Evolutionary conservation across 2,888 invertebrate genomes (phyloP).

Genomic region (Apodemia zela): DNA sequence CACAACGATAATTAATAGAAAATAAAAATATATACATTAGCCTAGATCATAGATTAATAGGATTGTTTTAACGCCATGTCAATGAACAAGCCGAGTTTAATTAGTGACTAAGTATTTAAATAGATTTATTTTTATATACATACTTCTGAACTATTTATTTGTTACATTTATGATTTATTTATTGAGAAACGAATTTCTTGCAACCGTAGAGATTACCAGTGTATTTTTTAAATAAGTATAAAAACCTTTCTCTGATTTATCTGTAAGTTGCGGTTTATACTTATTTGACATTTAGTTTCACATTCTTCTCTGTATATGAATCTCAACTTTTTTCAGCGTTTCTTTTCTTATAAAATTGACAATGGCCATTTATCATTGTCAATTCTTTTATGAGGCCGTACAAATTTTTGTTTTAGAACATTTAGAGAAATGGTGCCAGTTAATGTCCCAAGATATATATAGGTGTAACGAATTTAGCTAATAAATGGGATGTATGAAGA

Average conservation of each 20-base stretch:
- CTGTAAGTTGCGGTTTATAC: slow-evolving; percentile 74
- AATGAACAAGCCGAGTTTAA: slow-evolving; percentile 37
- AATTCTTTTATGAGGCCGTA: slow-evolving; percentile 24
- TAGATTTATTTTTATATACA: slow-evolving; percentile 66
- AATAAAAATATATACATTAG: slow-evolving; percentile 10
- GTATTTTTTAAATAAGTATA: slow-evolving; percentile 30
- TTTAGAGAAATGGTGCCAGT: slow-evolving; percentile 63
- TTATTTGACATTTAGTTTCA: slow-evolving; percentile 59
- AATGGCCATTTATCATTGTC: slow-evolving; percentile 22
- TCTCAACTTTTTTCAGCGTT: slow-evolving; percentile 70
- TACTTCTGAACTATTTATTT: slow-evolving; percentile 69
- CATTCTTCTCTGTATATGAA: slow-evolving; percentile 63
- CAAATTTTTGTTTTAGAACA: slow-evolving; percentile 31
- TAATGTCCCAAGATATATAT: slow-evolving; percentile 49
- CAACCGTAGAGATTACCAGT: slow-evolving; percentile 53
- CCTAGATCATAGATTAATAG: slow-evolving; percentile 4
- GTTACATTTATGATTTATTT: slow-evolving; percentile 59
- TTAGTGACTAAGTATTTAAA: slow-evolving; percentile 73
- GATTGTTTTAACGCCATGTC: slow-evolving; percentile 12
- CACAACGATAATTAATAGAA: background rate
- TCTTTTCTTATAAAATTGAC: slow-evolving; percentile 41
- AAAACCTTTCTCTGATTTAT: slow-evolving; percentile 42
- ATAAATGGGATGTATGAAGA: slow-evolving; percentile 43
- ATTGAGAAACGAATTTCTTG: slow-evolving; percentile 40
- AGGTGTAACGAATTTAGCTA: slow-evolving; percentile 48